A percentile compares a stretch with the other conserved stretches of the same genome.
phyloP scores from a whole-genome alignment of 1,140 invertebrate genomes.

The Cotesia chilonis region DNA sequence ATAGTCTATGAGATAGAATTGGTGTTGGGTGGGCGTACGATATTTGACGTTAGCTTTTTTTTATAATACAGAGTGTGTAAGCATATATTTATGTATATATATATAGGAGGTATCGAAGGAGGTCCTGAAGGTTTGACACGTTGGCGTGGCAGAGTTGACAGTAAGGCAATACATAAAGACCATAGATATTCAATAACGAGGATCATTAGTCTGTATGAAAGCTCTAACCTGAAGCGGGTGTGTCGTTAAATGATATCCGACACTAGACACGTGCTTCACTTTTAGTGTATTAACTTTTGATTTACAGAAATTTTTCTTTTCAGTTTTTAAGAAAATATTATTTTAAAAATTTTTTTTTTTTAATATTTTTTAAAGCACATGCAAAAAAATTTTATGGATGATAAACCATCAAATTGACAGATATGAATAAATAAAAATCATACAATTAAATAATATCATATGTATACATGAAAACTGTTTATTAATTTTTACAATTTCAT shows the following conservation, averaged over 20 bases:
- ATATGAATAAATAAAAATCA: too few relatives aligned
- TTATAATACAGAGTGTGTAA: background rate
- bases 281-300: conserved; percentile 12
- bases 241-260: conserved; percentile 58
- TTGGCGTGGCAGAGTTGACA: conserved; percentile 43
- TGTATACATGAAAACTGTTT: too few relatives aligned
- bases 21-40: too few relatives aligned
- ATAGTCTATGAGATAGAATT: background rate
- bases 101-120: background rate
- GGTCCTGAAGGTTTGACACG: conserved; percentile 36
- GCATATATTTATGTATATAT: background rate
- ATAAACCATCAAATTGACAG: too few relatives aligned
- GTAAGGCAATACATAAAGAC: conserved; percentile 42
- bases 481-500: too few relatives aligned
- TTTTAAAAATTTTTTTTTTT: too few relatives aligned
- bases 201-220: conserved; percentile 53
- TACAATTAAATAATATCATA: too few relatives aligned
- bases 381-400: too few relatives aligned
- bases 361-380: too few relatives aligned
- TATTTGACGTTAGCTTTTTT: too few relatives aligned
- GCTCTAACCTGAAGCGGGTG: conserved; percentile 41
- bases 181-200: conserved; percentile 63
- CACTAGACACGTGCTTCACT: conserved; percentile 60
- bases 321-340: background rate
- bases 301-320: conserved; percentile 3